These are phyloP conservation scores for Neogale vison DNA, from an alignment of 2,113 vertebrate genomes.

Conservation along the genomic window DNA sequence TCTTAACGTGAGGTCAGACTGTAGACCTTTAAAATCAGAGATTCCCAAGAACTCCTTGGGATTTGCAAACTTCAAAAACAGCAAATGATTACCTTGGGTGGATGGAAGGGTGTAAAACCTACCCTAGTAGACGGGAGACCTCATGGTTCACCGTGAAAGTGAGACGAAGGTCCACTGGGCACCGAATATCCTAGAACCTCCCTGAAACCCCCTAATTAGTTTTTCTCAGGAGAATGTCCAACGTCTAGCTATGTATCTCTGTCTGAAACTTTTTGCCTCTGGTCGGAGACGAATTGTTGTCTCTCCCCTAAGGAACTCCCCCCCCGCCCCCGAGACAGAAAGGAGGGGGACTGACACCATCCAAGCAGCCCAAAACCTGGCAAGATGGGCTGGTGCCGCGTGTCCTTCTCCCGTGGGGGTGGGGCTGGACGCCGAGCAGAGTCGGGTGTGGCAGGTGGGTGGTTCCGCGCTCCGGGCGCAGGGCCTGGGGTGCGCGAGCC, in stretches of 20 bases:
- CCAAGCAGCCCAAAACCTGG: background rate
- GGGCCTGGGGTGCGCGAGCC: no score
- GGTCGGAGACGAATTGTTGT: no score
- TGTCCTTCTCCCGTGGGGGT: accelerated
- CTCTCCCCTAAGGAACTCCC: background rate
- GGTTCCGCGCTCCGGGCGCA: accelerated
- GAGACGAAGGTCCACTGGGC: background rate
- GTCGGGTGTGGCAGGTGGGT: background rate
- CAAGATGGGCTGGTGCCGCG: accelerated
- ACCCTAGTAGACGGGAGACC: background rate
- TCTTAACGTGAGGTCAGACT: background rate
- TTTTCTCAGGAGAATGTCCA: background rate
- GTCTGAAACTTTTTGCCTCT: background rate
- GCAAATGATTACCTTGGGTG: background rate
- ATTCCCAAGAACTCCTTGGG: background rate
- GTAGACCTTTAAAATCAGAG: background rate
- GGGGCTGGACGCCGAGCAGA: accelerated
- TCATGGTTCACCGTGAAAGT: background rate
- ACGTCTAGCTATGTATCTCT: background rate
- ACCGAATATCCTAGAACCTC: background rate
- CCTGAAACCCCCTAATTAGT: background rate
- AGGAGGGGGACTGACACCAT: background rate
- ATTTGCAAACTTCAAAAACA: background rate
- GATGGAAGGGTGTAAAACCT: background rate
- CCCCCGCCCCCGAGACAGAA: background rate